Base-by-base conservation (phyloP, 1,140 invertebrate genomes). In the Drosophila chauvacae region DNA sequence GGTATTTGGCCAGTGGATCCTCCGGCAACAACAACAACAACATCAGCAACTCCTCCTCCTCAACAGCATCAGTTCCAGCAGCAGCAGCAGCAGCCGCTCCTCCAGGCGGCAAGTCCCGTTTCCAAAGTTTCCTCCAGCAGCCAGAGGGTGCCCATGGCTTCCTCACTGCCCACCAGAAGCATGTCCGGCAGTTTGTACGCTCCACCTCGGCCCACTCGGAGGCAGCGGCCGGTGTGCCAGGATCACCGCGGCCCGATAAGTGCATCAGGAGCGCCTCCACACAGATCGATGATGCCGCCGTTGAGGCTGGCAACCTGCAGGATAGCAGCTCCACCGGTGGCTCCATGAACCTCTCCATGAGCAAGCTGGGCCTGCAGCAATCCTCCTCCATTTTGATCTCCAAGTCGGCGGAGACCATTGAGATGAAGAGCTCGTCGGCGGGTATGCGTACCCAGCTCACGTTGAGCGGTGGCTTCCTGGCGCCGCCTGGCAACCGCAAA, bases 191-290 rank as follows among this genome's bases (percentile, higher is more conserved):
- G 53, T 92, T 92, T 65, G 91, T 92, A 5, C 91, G 92, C 60
- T 92, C 92, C 55, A 92, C 92, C 1, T 92, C 91, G 50, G 92
- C 92, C 0, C 92, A 92, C 33, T 92, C 92, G 55, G 91, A 92
- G 74, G 91, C 91, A 6, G 80, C 91, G 4, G 86, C 80, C n/a
- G 65, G 74, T 10, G 61, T 59, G 11, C 60, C 69, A 2, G 81
- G 76, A 10, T 71, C 62, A 11, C 50, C 72, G 0, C 42, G 91
- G 30, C 80, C 91, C 0, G 91, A 92, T 18, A 92, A 91, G 39
- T 92, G 91, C 61, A 92, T 92, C 44, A 83, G 92, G 6, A 92
- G 92, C 26, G 91, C 92, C 10, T 92, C 92, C 26, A 92, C 91
- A 1, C 92, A 92, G 75, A 92, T 92, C 39, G 92, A 92, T 44